A percentile compares a stretch with the other conserved stretches of the same genome.
Conservation (phyloP, 2,797 vertebrate genomes). For the Sardinella longiceps region DNA sequence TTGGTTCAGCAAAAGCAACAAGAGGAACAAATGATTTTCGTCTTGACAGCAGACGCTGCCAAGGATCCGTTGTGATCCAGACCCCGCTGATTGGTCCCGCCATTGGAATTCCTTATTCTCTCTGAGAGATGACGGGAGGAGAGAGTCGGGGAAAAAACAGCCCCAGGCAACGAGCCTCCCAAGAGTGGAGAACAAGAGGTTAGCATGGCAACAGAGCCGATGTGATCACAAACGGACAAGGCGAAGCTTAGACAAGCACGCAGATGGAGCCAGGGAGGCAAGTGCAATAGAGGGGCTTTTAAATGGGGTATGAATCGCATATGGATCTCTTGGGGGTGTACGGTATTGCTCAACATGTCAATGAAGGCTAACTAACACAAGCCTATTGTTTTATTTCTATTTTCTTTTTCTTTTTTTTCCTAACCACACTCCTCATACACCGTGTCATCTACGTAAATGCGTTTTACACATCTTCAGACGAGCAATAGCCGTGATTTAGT, state of each 20-base stretch:
- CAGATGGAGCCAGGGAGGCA: slow-evolving; percentile 55
- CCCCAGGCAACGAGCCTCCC: slow-evolving; percentile 68
- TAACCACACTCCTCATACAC: not conserved
- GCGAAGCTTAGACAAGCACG: slow-evolving; percentile 58
- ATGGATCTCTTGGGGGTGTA: slow-evolving; percentile 7
- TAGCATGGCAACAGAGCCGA: slow-evolving; percentile 52
- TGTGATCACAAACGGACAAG: slow-evolving; percentile 51
- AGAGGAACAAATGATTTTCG: slow-evolving; percentile 67
- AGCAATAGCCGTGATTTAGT: slow-evolving; percentile 14
- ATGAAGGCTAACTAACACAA: not conserved
- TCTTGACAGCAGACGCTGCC: slow-evolving; percentile 69
- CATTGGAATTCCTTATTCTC: slow-evolving; percentile 77
- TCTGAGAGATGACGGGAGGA: slow-evolving; percentile 51
- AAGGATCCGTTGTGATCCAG: slow-evolving; percentile 62
- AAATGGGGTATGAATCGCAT: not conserved
- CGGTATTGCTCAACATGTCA: slow-evolving; percentile 19
- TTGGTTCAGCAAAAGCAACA: slow-evolving; percentile 47
- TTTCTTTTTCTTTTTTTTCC: not conserved
- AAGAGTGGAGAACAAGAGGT: slow-evolving; percentile 69
- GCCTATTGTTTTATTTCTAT: not conserved
- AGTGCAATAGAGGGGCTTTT: not conserved
- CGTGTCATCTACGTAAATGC: not conserved
- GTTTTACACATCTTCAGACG: slow-evolving; percentile 29
- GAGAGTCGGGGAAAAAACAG: slow-evolving; percentile 70
- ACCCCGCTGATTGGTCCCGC: slow-evolving; percentile 72